Percentiles rank a stretch among this genome's conserved stretches.
Conservation (phyloP, 2,888 invertebrate species). For the Rhopalosiphum nymphaeae region DNA sequence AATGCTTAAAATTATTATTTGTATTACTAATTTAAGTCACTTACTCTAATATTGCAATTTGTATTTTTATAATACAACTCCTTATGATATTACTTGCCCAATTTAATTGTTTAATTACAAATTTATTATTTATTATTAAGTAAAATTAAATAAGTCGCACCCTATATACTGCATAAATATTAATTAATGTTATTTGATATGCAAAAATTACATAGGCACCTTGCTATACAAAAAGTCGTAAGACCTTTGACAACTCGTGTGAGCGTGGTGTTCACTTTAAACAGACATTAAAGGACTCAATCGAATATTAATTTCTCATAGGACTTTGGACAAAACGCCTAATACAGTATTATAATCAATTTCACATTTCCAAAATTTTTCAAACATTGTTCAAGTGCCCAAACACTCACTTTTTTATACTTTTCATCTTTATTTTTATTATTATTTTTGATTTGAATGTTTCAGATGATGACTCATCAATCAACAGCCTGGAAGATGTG, state of each 20-base stretch:
- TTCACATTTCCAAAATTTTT: neutral
- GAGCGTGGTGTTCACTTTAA: neutral
- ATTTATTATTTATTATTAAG: no score
- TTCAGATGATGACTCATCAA: conserved; percentile 9
- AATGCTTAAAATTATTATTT: neutral
- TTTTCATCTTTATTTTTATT: neutral
- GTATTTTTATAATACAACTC: neutral
- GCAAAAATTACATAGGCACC: neutral
- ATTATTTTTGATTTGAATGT: neutral
- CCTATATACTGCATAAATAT: neutral
- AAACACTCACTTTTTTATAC: neutral
- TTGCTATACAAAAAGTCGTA: neutral
- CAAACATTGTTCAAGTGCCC: neutral
- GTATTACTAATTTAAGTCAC: neutral
- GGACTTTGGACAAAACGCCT: neutral
- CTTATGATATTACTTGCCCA: neutral
- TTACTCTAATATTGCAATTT: neutral
- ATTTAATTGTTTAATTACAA: neutral
- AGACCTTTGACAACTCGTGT: neutral
- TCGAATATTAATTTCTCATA: neutral
- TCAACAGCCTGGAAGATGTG: conserved; percentile 52
- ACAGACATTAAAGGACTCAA: neutral
- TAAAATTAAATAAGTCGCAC: no score
- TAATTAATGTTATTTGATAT: neutral
- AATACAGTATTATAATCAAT: neutral